A percentile compares a stretch with the other conserved stretches of the same genome.
Evolutionary conservation across 2,797 vertebrate genomes (phyloP).

Genomic region (Mus caroli): DNA sequence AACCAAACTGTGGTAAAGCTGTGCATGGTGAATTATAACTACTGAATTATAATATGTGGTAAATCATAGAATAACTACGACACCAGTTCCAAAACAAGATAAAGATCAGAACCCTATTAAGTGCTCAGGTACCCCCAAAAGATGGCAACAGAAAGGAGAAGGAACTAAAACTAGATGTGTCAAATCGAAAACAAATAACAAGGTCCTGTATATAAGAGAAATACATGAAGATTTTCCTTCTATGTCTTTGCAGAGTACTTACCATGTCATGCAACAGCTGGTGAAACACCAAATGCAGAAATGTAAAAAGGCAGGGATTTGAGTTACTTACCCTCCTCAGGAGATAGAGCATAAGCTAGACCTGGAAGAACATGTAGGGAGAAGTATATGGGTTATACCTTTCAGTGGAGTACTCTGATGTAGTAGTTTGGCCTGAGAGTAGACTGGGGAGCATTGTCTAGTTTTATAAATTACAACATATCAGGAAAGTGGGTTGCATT

Average conservation of each 20-base stretch:
- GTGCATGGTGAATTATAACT: background rate
- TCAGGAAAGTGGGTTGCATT: background rate
- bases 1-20: background rate
- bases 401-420: background rate
- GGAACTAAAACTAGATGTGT: background rate
- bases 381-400: background rate
- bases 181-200: background rate
- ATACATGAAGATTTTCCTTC: background rate
- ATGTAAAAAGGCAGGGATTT: background rate
- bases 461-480: slow-evolving; percentile 5
- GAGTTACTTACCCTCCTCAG: background rate
- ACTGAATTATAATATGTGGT: background rate
- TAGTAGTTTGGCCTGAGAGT: background rate
- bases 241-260: background rate
- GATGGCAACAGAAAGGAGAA: background rate
- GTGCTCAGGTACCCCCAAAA: background rate
- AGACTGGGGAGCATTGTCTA: background rate
- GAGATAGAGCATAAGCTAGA: background rate
- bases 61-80: background rate
- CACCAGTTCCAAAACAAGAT: background rate
- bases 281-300: background rate
- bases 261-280: background rate
- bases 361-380: background rate
- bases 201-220: background rate
- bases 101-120: background rate